A percentile compares a stretch with the other conserved stretches of the same genome.
Conservation (phyloP, 92 coral and sea anemone genomes). For the Palythoa heliodiscus region DNA sequence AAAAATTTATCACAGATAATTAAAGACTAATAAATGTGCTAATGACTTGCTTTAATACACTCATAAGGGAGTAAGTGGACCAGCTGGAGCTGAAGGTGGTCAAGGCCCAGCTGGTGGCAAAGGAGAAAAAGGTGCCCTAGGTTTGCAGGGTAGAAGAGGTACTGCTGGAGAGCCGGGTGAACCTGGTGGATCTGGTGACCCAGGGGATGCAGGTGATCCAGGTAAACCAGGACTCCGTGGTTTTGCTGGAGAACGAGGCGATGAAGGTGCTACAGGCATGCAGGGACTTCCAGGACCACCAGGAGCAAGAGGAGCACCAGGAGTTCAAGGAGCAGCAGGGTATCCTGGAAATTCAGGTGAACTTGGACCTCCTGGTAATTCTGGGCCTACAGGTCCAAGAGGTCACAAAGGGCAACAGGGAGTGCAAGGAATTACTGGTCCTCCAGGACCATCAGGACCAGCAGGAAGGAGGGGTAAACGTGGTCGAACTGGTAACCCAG, state of each 20-base stretch:
- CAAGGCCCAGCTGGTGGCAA: neutral
- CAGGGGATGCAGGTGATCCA: neutral
- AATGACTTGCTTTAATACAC: no score
- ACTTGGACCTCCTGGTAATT: neutral
- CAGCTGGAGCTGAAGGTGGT: neutral
- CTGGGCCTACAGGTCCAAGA: neutral
- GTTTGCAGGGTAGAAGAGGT: neutral
- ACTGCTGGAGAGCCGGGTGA: neutral
- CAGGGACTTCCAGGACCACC: neutral
- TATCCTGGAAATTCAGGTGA: neutral
- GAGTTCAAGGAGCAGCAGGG: neutral
- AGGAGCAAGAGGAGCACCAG: neutral
- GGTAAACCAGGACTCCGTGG: neutral
- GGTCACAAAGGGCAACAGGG: constrained; percentile 20
- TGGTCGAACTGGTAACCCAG: constrained; percentile 29
- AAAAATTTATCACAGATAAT: no score
- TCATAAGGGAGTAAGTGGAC: constrained; percentile 5
- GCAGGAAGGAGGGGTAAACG: constrained; percentile 18
- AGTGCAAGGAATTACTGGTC: neutral
- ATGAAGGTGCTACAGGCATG: neutral
- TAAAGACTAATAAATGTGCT: neutral
- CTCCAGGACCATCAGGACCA: neutral
- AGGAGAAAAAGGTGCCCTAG: neutral
- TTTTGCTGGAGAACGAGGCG: neutral
- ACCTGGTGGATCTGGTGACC: neutral